These are phyloP conservation scores for Digitonthophagus gazella DNA, from an alignment of 2,888 invertebrate genomes.

Conservation along the genomic window DNA sequence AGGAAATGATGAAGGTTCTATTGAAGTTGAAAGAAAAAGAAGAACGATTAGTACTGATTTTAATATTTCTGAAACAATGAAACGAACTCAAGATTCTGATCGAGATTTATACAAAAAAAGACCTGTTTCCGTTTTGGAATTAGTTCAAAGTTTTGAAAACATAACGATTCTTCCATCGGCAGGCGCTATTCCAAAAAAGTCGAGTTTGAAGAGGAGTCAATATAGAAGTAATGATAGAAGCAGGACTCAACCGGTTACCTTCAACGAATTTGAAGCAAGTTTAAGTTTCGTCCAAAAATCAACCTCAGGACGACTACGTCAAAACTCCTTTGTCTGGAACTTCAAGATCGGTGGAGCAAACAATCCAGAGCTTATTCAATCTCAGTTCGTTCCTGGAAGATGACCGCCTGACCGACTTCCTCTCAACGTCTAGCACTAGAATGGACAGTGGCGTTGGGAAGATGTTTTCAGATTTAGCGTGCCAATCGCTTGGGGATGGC, in stretches of 20 bases:
- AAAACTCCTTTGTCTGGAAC: conserved; percentile 25
- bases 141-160: conserved; percentile 66
- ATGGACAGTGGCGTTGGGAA: conserved; percentile 52
- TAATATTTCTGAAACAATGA: conserved; percentile 31
- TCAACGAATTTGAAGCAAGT: conserved; percentile 64
- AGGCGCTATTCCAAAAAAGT: conserved; percentile 54
- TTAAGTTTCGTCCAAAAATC: conserved; percentile 39
- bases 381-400: conserved; percentile 56
- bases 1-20: conserved; percentile 53
- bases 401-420: conserved; percentile 35
- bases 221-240: conserved; percentile 67
- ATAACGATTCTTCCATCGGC: conserved; percentile 41
- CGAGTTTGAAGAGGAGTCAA: conserved; percentile 53
- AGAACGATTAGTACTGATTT: conserved; percentile 44
- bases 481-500: conserved; percentile 52
- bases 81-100: conserved; percentile 35
- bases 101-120: conserved; percentile 41
- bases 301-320: conserved; percentile 33
- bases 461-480: conserved; percentile 57
- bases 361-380: conserved; percentile 44
- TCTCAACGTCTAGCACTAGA: conserved; percentile 24
- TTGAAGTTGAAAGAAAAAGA: conserved; percentile 43
- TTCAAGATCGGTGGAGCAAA: conserved; percentile 21
- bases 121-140: conserved; percentile 66
- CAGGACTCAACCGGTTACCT: conserved; percentile 74